phyloP scores from a whole-genome alignment of 2,888 invertebrate genomes.

The Sicus ferrugineus region DNA sequence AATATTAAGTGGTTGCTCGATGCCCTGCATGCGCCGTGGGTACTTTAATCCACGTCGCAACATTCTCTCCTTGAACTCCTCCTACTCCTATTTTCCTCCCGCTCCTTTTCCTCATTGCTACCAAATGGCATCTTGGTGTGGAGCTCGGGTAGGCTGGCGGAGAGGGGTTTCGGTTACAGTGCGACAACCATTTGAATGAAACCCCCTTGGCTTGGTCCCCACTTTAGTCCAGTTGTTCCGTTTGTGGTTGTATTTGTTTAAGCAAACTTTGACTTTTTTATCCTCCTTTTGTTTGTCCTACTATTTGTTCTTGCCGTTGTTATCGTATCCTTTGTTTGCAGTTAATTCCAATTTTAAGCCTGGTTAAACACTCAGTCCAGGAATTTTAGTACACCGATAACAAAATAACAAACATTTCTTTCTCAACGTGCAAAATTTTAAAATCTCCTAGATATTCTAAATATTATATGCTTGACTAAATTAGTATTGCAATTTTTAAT shows the following conservation, averaged over 20 bases:
- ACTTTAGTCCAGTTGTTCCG: slow-evolving; percentile 19
- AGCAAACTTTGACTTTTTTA: slow-evolving; percentile 6
- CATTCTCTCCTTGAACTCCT: background rate
- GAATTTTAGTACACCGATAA: too few species aligned
- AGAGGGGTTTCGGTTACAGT: too few species aligned
- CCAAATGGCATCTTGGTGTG: too few species aligned
- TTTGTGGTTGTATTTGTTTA: slow-evolving; percentile 17
- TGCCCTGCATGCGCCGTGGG: background rate
- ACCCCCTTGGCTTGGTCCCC: background rate
- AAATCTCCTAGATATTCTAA: too few species aligned
- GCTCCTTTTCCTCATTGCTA: background rate
- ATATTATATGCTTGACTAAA: too few species aligned
- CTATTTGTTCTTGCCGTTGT: background rate
- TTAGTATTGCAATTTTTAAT: too few species aligned
- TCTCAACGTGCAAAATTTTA: too few species aligned
- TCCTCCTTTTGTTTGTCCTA: background rate
- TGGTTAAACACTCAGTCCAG: slow-evolving; percentile 31
- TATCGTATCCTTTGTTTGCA: background rate
- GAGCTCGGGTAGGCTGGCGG: background rate
- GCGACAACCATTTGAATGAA: slow-evolving; percentile 2
- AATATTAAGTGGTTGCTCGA: background rate
- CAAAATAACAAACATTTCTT: too few species aligned
- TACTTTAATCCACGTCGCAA: background rate
- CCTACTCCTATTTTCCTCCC: background rate
- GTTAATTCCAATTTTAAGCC: slow-evolving; percentile 26